Conservation (phyloP, 2,888 invertebrate species). For the Dromius quadrimaculatus region DNA sequence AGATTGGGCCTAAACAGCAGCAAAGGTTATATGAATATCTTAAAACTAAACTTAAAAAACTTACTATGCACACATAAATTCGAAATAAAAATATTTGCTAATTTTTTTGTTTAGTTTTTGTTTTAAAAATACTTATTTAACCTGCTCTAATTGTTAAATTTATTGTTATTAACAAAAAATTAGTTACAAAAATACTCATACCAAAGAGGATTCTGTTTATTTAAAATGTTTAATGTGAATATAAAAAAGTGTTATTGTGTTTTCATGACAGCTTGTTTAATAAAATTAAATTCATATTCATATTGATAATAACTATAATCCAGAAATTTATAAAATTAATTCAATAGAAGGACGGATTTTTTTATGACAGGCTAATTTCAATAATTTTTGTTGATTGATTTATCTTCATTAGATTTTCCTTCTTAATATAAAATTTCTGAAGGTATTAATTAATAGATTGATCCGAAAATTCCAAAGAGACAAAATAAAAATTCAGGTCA, state of each 20-base stretch:
- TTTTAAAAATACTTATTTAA: conserved; percentile 51
- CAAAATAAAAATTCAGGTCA: too few species aligned
- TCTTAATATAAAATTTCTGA: too few species aligned
- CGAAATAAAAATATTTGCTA: conserved; percentile 33
- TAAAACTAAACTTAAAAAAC: conserved; percentile 10
- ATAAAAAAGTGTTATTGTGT: conserved; percentile 50
- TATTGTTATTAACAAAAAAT: conserved; percentile 42
- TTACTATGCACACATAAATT: conserved; percentile 29
- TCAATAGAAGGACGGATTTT: too few species aligned
- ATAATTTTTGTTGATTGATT: too few species aligned
- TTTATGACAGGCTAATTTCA: too few species aligned
- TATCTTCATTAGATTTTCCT: too few species aligned
- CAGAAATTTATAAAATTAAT: too few species aligned
- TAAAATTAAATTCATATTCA: conserved; percentile 18
- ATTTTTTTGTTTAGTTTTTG: conserved; percentile 30
- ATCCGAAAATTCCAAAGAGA: too few species aligned
- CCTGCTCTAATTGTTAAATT: conserved; percentile 48
- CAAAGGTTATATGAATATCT: conserved; percentile 19
- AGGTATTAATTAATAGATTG: background rate
- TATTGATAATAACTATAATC: conserved; percentile 17
- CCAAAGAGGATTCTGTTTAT: conserved; percentile 51
- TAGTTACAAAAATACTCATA: conserved; percentile 49
- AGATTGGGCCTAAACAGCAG: conserved; percentile 87
- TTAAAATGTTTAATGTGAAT: conserved; percentile 51
- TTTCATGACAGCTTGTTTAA: conserved; percentile 43